Base-by-base conservation (phyloP, 2,888 invertebrate species). In the Eugnorisma glareosa region DNA sequence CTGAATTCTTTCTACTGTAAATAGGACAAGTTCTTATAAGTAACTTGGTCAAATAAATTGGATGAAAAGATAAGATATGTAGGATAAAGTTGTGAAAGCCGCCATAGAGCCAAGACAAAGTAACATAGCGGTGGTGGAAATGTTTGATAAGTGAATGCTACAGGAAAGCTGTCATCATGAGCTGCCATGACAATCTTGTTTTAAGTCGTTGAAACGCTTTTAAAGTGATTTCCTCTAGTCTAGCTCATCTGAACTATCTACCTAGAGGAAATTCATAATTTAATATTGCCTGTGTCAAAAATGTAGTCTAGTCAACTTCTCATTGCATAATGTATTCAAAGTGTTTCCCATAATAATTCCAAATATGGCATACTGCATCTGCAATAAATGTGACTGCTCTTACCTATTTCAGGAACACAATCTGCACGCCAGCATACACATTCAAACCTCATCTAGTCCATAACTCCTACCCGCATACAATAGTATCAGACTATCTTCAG, bases 401-500 rank as follows among this genome's bases (percentile, higher is more conserved):
- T 40, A 74, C 45, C 21, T 79, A 79, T 21, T 67, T 35, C 43
- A 61, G 74, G 6, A 81, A 74, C 40, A 61, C 45, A 81, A 67
- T 63, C n/a, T 81, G 48, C 21, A 31, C 37, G 8, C 67, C 45
- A 45, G 18, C 57, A 37, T 59, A 77, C 40, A 67, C 70, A 66
- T 76, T 35, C 24, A 31, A 78, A 59, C 64, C 15, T 59, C 57
- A 59, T 24, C 43, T 40, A 43, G 45, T 37, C 63, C 64, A 68
- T 83, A 68, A 83, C 43, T 78, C 35, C 2, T 24, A 1, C 31
- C 57, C 35, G 78, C 37, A 64, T 59, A 81, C 81, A 81, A 81
- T 83, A 59, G 59, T 79, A 83, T 73, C 73, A 61, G 79, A 37
- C 5, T 73, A 69, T 83, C 66, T 79, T 21, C 59, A 72, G 70